Evolutionary conservation across 2,797 vertebrate genomes (phyloP).

Genomic region (Muscicapa striata): DNA sequence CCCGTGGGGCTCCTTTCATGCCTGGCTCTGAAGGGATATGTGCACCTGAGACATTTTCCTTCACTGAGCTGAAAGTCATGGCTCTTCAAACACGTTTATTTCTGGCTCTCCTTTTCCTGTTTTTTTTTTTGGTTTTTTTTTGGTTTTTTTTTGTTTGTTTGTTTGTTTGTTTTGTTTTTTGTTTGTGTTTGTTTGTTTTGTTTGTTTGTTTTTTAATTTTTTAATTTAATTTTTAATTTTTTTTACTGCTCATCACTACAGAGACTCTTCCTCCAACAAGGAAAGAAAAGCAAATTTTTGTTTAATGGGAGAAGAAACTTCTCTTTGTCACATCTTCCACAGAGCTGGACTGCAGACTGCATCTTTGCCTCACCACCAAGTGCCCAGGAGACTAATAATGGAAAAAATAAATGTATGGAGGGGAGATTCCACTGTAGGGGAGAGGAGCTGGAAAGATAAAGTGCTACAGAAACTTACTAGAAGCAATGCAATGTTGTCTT

Average conservation of each 20-base stretch:
- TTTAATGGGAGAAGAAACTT: not conserved
- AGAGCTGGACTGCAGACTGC: not conserved
- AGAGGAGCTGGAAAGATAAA: not conserved
- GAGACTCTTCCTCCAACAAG: not conserved
- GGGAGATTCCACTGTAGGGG: not conserved
- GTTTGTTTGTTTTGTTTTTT: too few relatives aligned
- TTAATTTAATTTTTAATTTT: not conserved
- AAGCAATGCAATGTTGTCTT: not conserved
- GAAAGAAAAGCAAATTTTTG: not conserved
- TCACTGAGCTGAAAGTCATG: not conserved
- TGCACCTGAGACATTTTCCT: conserved; percentile 26
- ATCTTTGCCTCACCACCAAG: not conserved
- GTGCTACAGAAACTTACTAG: not conserved
- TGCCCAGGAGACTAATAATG: not conserved
- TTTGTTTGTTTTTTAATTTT: too few relatives aligned
- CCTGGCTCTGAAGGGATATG: not conserved
- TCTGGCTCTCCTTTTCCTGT: not conserved
- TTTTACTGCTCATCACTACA: not conserved
- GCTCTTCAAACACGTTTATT: not conserved
- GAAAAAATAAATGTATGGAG: not conserved
- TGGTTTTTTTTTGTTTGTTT: too few relatives aligned
- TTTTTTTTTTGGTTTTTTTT: too few relatives aligned
- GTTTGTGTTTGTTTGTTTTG: too few relatives aligned
- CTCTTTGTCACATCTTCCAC: not conserved
- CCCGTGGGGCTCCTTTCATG: not conserved